Conservation (phyloP, 2,888 invertebrate species). For the Pristionchus maxplancki region DNA sequence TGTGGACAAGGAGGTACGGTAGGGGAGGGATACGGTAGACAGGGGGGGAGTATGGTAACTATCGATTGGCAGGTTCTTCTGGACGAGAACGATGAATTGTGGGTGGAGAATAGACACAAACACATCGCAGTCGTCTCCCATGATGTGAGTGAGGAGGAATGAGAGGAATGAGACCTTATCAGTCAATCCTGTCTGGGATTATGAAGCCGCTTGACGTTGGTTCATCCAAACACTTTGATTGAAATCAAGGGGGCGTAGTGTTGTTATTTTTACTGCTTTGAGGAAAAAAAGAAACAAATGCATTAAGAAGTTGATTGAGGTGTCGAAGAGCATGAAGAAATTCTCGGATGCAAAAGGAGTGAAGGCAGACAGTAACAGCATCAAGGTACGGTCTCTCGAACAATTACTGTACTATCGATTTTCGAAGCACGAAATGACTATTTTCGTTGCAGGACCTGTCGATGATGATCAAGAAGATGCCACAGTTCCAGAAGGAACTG, state of each 20-base stretch:
- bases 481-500: conserved; percentile 92
- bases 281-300: too few relatives aligned
- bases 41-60: conserved; percentile 49
- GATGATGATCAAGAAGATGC: conserved; percentile 99
- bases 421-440: not conserved
- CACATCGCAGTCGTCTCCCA: conserved; percentile 99
- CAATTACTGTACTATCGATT: not conserved
- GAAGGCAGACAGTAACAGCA: conserved; percentile 87
- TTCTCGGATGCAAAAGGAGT: conserved; percentile 85
- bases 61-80: conserved; percentile 83
- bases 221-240: too few relatives aligned
- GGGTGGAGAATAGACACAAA: conserved; percentile 97
- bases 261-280: too few relatives aligned
- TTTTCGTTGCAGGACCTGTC: conserved; percentile 83
- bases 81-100: conserved; percentile 98
- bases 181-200: too few relatives aligned
- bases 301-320: too few relatives aligned
- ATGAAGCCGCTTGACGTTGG: too few relatives aligned
- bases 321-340: conserved; percentile 96
- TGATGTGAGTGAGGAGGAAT: conserved; percentile 79
- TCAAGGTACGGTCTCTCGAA: conserved; percentile 83
- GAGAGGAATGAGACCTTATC: too few relatives aligned
- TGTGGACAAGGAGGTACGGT: conserved; percentile 73
- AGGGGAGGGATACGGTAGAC: not conserved
- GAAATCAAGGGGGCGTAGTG: too few relatives aligned